Conservation (phyloP, 2,888 invertebrate genomes). For the Panopea generosa region DNA sequence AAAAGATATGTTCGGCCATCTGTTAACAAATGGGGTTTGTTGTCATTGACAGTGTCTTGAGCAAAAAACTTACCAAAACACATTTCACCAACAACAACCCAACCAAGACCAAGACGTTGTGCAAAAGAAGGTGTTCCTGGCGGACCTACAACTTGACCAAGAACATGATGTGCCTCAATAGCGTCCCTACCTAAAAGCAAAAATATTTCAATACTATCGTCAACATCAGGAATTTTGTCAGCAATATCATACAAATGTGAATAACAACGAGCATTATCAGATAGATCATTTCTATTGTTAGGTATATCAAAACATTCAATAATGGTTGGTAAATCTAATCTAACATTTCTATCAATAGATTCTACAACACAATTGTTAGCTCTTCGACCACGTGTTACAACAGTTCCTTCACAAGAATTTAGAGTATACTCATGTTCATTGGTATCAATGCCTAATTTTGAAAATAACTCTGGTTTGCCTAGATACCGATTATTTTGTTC, state of each 20-base stretch:
- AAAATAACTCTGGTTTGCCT: conserved; percentile 19
- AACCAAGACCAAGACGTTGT: conserved; percentile 27
- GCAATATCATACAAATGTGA: too few relatives aligned
- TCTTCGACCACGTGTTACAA: conserved; percentile 14
- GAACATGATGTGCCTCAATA: conserved; percentile 26
- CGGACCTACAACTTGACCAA: conserved; percentile 20
- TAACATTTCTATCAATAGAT: too few relatives aligned
- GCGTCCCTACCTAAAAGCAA: too few relatives aligned
- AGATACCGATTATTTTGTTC: conserved; percentile 29
- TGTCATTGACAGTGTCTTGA: conserved; percentile 12
- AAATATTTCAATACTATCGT: too few relatives aligned
- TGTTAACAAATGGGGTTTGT: conserved; percentile 15
- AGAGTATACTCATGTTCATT: too few relatives aligned
- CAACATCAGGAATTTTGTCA: too few relatives aligned
- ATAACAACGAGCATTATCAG: too few relatives aligned
- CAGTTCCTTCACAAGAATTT: conserved; percentile 15
- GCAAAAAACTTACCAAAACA: conserved; percentile 15
- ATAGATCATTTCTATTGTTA: too few relatives aligned
- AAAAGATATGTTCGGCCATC: conserved; percentile 2
- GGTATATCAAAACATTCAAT: too few relatives aligned
- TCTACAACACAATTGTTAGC: conserved; percentile 13
- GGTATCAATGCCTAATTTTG: conserved; percentile 8
- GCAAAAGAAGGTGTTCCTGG: conserved; percentile 20
- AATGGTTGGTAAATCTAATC: too few relatives aligned
- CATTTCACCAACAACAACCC: conserved; percentile 22